Evolutionary conservation across 2,888 invertebrate genomes (phyloP).

Genomic region (Caenorhabditis sulstoni): DNA sequence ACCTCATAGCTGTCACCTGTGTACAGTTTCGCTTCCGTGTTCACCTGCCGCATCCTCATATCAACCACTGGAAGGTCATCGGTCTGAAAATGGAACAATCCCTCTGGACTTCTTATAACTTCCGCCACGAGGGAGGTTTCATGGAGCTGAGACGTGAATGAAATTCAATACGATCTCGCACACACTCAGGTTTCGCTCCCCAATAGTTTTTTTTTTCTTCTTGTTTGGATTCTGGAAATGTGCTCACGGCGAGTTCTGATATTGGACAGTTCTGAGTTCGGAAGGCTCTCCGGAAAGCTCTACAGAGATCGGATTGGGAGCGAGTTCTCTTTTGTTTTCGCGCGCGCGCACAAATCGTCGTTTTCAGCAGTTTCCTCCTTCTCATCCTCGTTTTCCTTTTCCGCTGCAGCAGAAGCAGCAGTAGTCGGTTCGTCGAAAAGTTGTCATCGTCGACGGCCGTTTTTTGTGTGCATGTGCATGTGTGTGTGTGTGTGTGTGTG

Average conservation of each 20-base stretch:
- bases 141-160: conserved; percentile 6
- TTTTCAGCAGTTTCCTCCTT: conserved; percentile 15
- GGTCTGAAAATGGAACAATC: conserved; percentile 57
- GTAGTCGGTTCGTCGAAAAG: conserved; percentile 7
- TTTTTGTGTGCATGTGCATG: not conserved
- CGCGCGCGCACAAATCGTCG: conserved; percentile 14
- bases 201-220: conserved; percentile 8
- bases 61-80: conserved; percentile 67
- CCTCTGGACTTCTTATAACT: conserved; percentile 19
- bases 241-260: too few species aligned
- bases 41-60: conserved; percentile 72
- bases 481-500: not conserved
- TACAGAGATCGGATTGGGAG: not conserved
- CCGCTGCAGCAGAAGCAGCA: not conserved
- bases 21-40: conserved; percentile 70
- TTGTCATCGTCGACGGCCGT: not conserved
- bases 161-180: conserved; percentile 17
- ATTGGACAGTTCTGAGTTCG: not conserved
- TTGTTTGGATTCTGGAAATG: not conserved
- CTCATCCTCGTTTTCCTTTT: not conserved
- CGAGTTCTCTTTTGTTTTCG: conserved; percentile 16
- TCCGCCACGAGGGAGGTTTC: not conserved
- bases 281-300: conserved; percentile 3
- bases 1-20: conserved; percentile 74
- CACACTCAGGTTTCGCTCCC: conserved; percentile 36